phyloP scores from a whole-genome alignment of 1,140 invertebrate species.

The Nymphalis io region DNA sequence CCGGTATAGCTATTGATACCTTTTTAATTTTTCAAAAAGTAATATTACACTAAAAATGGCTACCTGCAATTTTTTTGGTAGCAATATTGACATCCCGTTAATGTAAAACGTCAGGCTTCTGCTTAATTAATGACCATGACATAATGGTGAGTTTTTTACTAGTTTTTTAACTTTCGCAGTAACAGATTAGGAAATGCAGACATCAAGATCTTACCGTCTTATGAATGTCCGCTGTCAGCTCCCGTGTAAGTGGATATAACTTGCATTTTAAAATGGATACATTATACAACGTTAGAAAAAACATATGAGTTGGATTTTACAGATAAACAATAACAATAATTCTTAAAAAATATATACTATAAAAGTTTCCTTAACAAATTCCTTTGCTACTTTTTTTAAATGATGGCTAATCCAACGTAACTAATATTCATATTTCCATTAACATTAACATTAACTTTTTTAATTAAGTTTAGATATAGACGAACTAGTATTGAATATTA shows the following conservation, averaged over 20 bases:
- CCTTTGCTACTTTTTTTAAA: no score
- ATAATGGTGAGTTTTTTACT: conserved; percentile 56
- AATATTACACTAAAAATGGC: conserved; percentile 5
- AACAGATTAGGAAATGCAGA: conserved; percentile 61
- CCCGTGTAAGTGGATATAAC: conserved; percentile 42
- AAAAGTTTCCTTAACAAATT: no score
- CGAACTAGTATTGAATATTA: no score
- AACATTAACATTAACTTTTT: no score
- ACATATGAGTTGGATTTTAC: background rate
- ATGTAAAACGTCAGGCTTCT: conserved; percentile 40
- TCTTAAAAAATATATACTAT: background rate
- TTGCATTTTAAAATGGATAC: conserved; percentile 2
- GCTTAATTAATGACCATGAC: conserved; percentile 72
- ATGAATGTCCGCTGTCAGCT: conserved; percentile 68
- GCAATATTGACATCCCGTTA: conserved; percentile 37
- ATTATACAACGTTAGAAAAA: background rate
- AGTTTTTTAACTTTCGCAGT: conserved; percentile 40
- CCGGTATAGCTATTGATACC: no score
- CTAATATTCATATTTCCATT: no score
- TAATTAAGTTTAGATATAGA: no score
- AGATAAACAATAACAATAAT: background rate
- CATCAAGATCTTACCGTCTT: conserved; percentile 66
- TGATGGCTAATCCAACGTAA: no score
- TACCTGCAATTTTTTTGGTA: conserved; percentile 43
- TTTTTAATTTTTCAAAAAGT: conserved; percentile 17